phyloP scores from a whole-genome alignment of 2,888 invertebrate species.

The Dysmachus trigonus region DNA sequence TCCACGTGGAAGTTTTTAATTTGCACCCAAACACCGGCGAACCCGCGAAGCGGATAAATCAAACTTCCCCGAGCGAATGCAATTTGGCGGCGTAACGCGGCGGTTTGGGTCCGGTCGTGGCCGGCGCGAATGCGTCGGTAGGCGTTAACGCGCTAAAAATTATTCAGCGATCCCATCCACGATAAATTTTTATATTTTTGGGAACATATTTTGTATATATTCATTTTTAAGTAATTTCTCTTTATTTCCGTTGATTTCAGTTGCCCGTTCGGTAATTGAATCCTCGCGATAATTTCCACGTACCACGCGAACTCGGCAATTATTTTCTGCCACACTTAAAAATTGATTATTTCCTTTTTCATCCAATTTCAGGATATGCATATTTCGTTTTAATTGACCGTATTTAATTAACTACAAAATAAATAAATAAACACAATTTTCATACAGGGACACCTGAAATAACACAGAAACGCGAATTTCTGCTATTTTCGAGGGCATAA shows the following conservation, averaged over 20 bases:
- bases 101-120: background rate
- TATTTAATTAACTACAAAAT: conserved; percentile 14
- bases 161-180: background rate
- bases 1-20: background rate
- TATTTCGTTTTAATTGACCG: background rate
- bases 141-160: conserved; percentile 1
- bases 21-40: background rate
- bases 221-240: background rate
- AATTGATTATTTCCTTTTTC: background rate
- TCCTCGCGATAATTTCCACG: background rate
- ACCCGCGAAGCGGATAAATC: background rate
- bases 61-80: background rate
- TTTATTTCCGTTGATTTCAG: background rate
- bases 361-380: background rate
- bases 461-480: background rate
- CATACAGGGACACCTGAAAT: background rate
- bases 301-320: background rate
- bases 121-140: background rate
- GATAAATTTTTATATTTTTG: background rate
- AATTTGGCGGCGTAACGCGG: background rate
- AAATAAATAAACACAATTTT: background rate
- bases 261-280: background rate
- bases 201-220: too few species aligned
- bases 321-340: background rate
- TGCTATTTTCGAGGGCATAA: background rate